Evolutionary conservation across 2,888 invertebrate genomes (phyloP), one percentile per base, ranked within the genome.

Genomic region (Drosophila infuscata): DNA sequence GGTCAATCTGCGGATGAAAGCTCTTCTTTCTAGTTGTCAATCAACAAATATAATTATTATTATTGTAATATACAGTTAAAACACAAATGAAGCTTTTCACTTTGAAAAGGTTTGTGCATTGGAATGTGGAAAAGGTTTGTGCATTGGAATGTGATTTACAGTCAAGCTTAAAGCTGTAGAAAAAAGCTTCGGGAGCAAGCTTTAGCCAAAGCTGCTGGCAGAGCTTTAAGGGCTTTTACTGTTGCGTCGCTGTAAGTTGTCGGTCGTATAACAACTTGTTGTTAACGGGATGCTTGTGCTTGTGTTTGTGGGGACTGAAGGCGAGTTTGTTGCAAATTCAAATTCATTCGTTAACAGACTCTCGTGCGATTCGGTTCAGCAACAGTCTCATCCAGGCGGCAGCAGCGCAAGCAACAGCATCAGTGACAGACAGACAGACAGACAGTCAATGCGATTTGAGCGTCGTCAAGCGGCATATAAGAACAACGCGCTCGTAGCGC

Each of bases 281-380:
- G 77, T 72, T 20, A 49, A 49, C 52, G 54, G 54, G 73, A 63
- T 75, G 69, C 63, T 68, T 59, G 51, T n/a, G 25, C 25, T 25
- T 25, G 25, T 25, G 25, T 2, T 2, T 25, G 25, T 25, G 25
- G 25, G 38, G 61, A 30, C 38, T 56, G 29, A 52, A 72, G 41
- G 48, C 48, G 32, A 67, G 67, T 57, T 67, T 59, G 60, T 69
- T 65, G 74, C 79, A 64, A 68, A 62, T 73, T 79, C 67, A 53
- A 76, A 80, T 51, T 86, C 82, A 83, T 83, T 83, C 87, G 84
- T 84, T 77, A 72, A 82, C 77, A 88, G 80, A 75, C 85, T 75
- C 72, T 82, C 80, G 88, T 84, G 88, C 88, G 83, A 73, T 75
- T 75, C 88, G 83, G 83, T 83, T 71, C 74, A 82, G 79, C 75